Evolutionary conservation across 2,888 invertebrate genomes (phyloP).

Genomic region (Polydrusus cervinus): DNA sequence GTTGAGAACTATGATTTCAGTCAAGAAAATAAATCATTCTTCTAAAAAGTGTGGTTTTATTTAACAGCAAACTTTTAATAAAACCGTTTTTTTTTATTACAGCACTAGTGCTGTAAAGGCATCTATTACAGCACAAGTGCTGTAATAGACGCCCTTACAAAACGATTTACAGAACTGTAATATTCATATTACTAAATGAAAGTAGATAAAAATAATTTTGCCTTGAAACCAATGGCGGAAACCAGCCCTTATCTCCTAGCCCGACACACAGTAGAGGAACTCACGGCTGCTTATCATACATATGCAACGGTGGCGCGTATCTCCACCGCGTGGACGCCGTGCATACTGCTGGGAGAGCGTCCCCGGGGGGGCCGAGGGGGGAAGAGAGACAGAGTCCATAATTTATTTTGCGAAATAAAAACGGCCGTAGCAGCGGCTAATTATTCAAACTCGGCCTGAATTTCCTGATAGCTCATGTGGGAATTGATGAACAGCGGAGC

Average conservation of each 20-base stretch:
- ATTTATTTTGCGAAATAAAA: constrained; percentile 57
- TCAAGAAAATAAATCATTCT: no score
- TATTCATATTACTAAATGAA: no score
- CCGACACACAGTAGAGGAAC: constrained; percentile 41
- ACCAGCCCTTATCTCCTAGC: constrained; percentile 3
- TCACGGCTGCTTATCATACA: constrained; percentile 55
- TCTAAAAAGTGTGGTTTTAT: no score
- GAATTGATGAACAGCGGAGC: constrained; percentile 49
- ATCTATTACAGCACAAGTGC: no score
- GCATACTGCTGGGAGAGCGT: constrained; percentile 42
- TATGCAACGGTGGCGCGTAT: constrained; percentile 54
- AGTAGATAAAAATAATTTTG: no score
- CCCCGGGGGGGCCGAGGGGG: constrained; percentile 25
- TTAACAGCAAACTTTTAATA: no score
- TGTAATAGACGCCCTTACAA: no score
- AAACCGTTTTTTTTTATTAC: no score
- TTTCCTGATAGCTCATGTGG: constrained; percentile 54
- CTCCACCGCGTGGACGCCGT: constrained; percentile 46
- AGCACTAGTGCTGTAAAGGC: no score
- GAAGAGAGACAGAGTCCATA: constrained; percentile 48
- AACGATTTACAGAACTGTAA: no score
- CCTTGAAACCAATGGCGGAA: constrained; percentile 31
- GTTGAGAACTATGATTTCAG: no score
- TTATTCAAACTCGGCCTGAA: constrained; percentile 58
- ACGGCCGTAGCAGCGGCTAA: constrained; percentile 55